These are phyloP conservation scores for Mylabris sibirica DNA, from an alignment of 2,888 invertebrate species.

Conservation along the genomic window DNA sequence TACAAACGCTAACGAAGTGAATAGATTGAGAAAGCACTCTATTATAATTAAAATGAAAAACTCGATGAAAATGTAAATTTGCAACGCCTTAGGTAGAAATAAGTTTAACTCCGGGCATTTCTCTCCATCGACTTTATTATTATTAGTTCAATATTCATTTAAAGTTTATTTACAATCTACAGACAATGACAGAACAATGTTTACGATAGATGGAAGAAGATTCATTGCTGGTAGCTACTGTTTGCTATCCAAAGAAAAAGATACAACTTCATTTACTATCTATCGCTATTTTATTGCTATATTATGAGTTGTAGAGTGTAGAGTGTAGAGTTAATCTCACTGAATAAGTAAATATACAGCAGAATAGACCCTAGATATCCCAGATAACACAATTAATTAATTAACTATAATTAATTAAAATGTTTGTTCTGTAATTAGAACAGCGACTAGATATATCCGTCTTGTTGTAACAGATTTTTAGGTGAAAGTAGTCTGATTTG, in stretches of 20 bases:
- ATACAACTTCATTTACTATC: background rate
- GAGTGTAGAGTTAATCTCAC: background rate
- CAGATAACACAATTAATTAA: constrained; percentile 9
- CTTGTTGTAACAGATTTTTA: background rate
- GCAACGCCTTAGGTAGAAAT: background rate
- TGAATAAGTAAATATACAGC: background rate
- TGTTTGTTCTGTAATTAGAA: background rate
- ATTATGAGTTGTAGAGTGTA: background rate
- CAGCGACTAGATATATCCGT: background rate
- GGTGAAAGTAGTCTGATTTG: background rate
- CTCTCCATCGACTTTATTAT: background rate
- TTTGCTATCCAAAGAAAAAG: background rate
- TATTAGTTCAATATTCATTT: background rate
- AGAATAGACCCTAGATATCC: background rate
- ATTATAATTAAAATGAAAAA: constrained; percentile 5
- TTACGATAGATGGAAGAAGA: background rate
- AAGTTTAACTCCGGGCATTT: background rate
- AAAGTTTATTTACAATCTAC: background rate
- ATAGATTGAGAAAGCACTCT: background rate
- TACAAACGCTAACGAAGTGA: background rate
- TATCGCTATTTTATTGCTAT: background rate
- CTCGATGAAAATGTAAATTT: constrained; percentile 7
- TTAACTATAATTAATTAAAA: background rate
- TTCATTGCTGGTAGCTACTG: background rate
- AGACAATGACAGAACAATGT: background rate